Evolutionary conservation across 1,140 invertebrate genomes (phyloP), one percentile per base, ranked within the genome.

Genomic region (Brachionus paranguensis): DNA sequence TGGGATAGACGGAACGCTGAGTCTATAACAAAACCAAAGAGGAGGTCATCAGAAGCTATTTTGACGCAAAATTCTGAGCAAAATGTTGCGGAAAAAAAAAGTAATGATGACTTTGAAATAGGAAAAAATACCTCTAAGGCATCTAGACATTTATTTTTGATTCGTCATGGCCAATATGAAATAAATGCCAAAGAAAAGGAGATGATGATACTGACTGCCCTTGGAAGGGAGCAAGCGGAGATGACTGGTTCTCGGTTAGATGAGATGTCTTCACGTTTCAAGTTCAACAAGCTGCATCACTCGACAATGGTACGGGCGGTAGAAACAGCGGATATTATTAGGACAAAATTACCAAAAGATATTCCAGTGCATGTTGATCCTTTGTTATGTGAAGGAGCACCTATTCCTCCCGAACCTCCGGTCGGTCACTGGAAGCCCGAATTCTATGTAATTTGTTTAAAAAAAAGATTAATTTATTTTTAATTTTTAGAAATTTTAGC

Each of bases 281-380:
- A 94, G 60, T 97, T 93, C 89, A 93, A 93, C 37, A 88, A 91
- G 24, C 90, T 98, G 50, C 90, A 96, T 0, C 92, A 92, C 72
- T 99, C 97, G 0, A 97, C 95, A 0, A 96, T 99, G 96, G 93
- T 93, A 0, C 90, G 97, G 85, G 97, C 96, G 0, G 93, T 93
- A 85, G 94, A 99, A 89, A 99, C 97, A 6, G 94, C 94, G 0
- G 90, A 92, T 17, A 93, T 97, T 14, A 96, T 98, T 86, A 89
- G 92, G 65, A 91, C 92, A 86, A 92, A 92, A 87, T 88, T 94
- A 76, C 88, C 50, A 20, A 89, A 91, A 8, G 87, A 91, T 45
- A 87, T 91, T 83, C 89, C 88, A n/a, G 85, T 90, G 4, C 90
- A 92, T 76, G 91, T 93, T 85, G 93, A 93, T 87, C 91, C 93